Percentiles rank a stretch among this genome's conserved stretches.
phyloP scores from a whole-genome alignment of 2,888 invertebrate species.

The Ophioninae sp. region DNA sequence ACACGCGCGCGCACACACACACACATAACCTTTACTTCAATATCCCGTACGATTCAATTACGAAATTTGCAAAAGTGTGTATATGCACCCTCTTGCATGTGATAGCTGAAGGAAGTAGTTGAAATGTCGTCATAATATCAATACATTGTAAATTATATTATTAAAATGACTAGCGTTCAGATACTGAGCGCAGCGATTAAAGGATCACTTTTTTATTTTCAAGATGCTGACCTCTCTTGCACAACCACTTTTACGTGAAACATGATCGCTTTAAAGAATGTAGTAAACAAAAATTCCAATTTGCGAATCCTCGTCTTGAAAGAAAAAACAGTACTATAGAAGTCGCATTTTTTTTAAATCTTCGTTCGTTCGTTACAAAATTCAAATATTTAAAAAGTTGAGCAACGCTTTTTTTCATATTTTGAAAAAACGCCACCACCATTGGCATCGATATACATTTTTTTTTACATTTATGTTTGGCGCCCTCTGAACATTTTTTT shows the following conservation, averaged over 20 bases:
- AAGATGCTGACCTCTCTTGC: background rate
- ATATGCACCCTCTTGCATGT: background rate
- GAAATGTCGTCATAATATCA: constrained; percentile 11
- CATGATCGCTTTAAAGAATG: no score
- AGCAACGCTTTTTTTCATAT: no score
- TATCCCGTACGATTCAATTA: constrained; percentile 6
- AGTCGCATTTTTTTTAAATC: no score
- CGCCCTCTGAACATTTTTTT: no score
- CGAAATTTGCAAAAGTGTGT: constrained; percentile 6
- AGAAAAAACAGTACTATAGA: no score
- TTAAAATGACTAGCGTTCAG: constrained; percentile 20
- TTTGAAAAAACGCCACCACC: no score
- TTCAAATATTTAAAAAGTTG: no score
- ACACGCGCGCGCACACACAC: background rate
- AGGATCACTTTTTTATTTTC: constrained; percentile 17
- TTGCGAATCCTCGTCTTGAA: no score
- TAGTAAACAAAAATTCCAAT: no score
- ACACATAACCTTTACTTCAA: background rate
- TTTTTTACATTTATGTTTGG: no score
- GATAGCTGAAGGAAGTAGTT: background rate
- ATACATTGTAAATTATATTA: constrained; percentile 48
- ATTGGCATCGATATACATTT: no score
- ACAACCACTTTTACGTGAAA: background rate
- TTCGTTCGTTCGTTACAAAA: no score
- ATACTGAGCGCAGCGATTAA: constrained; percentile 16